Conservation (phyloP, 2,113 vertebrate genomes). For the Anser brachyrhynchus region DNA sequence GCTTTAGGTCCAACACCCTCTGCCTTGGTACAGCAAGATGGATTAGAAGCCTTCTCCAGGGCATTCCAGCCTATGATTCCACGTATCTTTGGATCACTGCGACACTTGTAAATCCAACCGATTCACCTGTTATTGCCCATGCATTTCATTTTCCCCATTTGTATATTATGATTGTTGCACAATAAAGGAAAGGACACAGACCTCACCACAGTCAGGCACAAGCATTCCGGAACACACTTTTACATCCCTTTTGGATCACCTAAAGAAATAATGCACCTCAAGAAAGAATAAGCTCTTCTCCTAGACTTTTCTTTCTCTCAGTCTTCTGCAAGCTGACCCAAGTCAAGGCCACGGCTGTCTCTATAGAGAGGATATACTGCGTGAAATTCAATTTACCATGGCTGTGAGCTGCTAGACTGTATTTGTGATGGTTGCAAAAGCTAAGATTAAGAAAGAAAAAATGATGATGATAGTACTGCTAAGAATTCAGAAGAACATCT, state of each 20-base stretch:
- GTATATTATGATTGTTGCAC: not conserved
- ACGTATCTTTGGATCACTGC: not conserved
- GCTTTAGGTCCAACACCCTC: not conserved
- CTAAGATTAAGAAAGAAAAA: not conserved
- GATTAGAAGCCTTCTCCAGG: not conserved
- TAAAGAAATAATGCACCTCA: not conserved
- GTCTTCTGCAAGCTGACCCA: not conserved
- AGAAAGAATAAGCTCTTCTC: not conserved
- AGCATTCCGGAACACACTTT: not conserved
- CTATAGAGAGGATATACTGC: not conserved
- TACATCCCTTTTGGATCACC: not conserved
- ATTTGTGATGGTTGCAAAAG: not conserved
- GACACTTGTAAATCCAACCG: not conserved
- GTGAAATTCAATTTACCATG: conserved; percentile 16
- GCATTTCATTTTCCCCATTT: not conserved
- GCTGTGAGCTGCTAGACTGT: not conserved
- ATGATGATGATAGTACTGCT: not conserved
- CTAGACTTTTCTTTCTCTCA: not conserved
- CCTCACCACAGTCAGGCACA: not conserved
- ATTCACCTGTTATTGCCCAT: not conserved
- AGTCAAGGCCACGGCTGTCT: not conserved
- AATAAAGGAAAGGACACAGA: not conserved
- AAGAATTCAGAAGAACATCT: not conserved
- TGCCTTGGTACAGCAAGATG: not conserved
- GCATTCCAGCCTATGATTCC: not conserved